Percentiles rank a stretch among this genome's conserved stretches.
Evolutionary conservation across 2,888 invertebrate species (phyloP).

Genomic region (Melieria picta): DNA sequence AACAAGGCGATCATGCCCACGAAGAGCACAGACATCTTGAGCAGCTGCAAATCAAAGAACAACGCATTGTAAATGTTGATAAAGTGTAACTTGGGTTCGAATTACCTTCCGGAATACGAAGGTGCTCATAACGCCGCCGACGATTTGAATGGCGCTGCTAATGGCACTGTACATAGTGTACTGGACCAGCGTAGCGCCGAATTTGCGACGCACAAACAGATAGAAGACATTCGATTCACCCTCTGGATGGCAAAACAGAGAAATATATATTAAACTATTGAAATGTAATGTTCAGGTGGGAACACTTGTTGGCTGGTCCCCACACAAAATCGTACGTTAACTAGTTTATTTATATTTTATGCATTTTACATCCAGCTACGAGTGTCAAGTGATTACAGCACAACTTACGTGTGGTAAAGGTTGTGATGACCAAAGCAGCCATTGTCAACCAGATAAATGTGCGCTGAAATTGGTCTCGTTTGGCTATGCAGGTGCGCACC

Average conservation of each 20-base stretch:
- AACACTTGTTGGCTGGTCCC: too few relatives aligned
- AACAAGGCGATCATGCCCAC: slow-evolving; percentile 53
- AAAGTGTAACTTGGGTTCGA: neutral
- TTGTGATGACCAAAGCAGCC: slow-evolving; percentile 54
- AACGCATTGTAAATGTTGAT: neutral
- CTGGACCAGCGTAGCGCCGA: slow-evolving; percentile 58
- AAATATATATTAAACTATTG: neutral
- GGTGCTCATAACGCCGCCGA: slow-evolving; percentile 72
- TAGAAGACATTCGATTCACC: slow-evolving; percentile 68
- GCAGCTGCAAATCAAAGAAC: slow-evolving; percentile 17
- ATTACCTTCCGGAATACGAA: slow-evolving; percentile 68
- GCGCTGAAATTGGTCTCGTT: slow-evolving; percentile 58
- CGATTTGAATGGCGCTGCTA: slow-evolving; percentile 68
- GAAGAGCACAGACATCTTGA: slow-evolving; percentile 45
- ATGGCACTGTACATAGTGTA: slow-evolving; percentile 64
- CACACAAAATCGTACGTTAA: too few relatives aligned
- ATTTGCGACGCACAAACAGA: slow-evolving; percentile 59
- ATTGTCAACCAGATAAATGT: slow-evolving; percentile 62
- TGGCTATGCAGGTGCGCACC: slow-evolving; percentile 56
- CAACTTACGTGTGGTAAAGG: slow-evolving; percentile 56
- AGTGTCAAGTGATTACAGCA: too few relatives aligned
- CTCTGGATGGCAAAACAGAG: slow-evolving; percentile 43
- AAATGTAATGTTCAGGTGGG: neutral
- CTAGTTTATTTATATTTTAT: too few relatives aligned
- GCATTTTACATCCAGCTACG: too few relatives aligned